Evolutionary conservation across 2,888 invertebrate genomes (phyloP).

Genomic region (Dynastes grantii): DNA sequence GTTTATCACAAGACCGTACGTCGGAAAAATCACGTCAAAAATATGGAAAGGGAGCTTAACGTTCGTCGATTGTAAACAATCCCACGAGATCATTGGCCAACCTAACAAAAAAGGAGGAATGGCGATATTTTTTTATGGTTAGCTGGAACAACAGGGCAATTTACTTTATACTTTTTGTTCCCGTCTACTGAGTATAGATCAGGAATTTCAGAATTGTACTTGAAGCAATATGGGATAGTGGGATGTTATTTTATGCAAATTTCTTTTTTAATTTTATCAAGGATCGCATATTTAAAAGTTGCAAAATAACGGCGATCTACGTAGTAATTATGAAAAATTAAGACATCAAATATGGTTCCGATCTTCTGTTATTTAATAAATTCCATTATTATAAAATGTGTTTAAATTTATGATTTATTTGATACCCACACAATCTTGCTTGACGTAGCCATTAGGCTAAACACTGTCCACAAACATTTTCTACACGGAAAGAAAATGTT

Average conservation of each 20-base stretch:
- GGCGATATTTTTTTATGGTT: neutral
- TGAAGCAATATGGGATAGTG: neutral
- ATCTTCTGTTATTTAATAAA: too few relatives aligned
- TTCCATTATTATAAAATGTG: too few relatives aligned
- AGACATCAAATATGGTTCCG: too few relatives aligned
- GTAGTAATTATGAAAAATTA: too few relatives aligned
- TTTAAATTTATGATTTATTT: too few relatives aligned
- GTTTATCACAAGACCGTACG: neutral
- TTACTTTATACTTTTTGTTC: neutral
- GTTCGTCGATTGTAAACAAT: neutral
- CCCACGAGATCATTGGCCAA: neutral
- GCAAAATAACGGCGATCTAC: too few relatives aligned
- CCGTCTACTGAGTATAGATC: neutral
- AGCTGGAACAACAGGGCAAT: neutral
- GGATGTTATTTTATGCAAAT: neutral
- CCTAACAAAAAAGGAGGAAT: neutral
- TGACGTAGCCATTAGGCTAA: too few relatives aligned
- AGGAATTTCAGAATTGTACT: neutral
- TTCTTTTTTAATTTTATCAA: neutral
- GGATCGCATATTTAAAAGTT: too few relatives aligned
- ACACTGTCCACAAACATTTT: too few relatives aligned
- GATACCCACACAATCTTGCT: too few relatives aligned
- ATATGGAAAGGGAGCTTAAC: constrained; percentile 4
- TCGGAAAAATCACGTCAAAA: neutral
- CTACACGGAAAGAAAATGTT: too few relatives aligned